Percentiles rank a stretch among this genome's conserved stretches.
Evolutionary conservation across 2,113 vertebrate genomes (phyloP).

Genomic region (Antennarius striatus): DNA sequence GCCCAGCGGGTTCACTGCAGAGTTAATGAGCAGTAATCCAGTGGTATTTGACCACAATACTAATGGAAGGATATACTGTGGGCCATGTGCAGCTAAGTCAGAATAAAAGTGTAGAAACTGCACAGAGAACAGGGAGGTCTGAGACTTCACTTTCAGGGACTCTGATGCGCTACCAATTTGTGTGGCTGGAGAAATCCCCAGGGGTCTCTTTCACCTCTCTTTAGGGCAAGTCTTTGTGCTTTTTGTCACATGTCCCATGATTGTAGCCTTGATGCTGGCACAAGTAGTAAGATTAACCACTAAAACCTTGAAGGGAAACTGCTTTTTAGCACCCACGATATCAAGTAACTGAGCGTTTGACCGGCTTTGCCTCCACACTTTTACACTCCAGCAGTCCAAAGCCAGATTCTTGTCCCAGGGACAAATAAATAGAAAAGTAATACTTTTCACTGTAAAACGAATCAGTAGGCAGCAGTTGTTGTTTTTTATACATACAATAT

Average conservation of each 20-base stretch:
- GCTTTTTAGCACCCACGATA: constrained; percentile 65
- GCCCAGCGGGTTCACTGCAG: constrained; percentile 34
- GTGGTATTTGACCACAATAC: constrained; percentile 50
- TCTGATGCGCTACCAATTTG: constrained; percentile 9
- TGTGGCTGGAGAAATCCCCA: constrained; percentile 40
- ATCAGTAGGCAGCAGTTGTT: no score
- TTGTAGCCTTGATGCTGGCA: constrained; percentile 67
- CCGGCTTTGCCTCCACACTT: constrained; percentile 66
- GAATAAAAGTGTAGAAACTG: constrained; percentile 19
- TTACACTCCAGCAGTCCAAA: constrained; percentile 59
- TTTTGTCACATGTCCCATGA: constrained; percentile 54
- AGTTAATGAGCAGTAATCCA: constrained; percentile 65
- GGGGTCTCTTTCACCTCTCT: constrained; percentile 23
- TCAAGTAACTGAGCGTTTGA: constrained; percentile 73
- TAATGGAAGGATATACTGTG: constrained; percentile 21
- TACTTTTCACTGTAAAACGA: no score
- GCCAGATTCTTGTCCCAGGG: constrained; percentile 21
- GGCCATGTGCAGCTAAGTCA: constrained; percentile 27
- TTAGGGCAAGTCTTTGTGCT: constrained; percentile 45
- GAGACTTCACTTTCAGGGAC: constrained; percentile 9
- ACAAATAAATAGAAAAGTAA: no score
- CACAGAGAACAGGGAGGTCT: background rate
- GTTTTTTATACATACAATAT: no score
- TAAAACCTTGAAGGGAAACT: constrained; percentile 50
- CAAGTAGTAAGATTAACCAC: constrained; percentile 63